phyloP scores from a whole-genome alignment of 2,888 invertebrate species.

The Lycia hirtaria region DNA sequence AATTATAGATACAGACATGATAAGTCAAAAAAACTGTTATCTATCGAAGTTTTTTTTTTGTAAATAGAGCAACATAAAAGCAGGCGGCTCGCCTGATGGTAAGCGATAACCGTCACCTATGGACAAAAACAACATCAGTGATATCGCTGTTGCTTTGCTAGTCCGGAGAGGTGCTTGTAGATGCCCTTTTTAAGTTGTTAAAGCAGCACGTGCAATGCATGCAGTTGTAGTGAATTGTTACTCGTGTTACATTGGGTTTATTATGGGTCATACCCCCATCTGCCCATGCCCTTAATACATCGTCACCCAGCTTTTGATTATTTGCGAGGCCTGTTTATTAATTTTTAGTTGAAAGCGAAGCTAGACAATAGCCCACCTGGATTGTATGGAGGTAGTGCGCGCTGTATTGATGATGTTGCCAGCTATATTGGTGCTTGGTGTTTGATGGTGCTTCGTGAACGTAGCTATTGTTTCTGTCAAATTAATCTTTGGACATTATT shows the following conservation, averaged over 20 bases:
- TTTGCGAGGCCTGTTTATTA: constrained; percentile 42
- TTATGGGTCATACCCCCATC: neutral
- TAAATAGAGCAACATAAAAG: no score
- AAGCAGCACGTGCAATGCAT: no score
- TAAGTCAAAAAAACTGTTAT: no score
- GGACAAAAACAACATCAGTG: no score
- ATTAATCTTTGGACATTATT: constrained; percentile 22
- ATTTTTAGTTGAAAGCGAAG: constrained; percentile 45
- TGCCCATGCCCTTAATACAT: constrained; percentile 5
- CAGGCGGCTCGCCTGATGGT: no score
- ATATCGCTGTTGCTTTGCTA: no score
- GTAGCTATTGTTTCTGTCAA: constrained; percentile 18
- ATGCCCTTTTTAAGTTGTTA: no score
- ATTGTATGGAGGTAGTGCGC: constrained; percentile 4
- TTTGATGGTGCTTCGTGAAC: constrained; percentile 13
- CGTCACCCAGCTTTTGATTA: constrained; percentile 33
- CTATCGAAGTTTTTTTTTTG: no score
- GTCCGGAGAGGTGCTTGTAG: no score
- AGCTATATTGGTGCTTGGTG: constrained; percentile 10
- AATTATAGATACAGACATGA: no score
- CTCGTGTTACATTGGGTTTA: neutral
- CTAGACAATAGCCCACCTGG: constrained; percentile 30
- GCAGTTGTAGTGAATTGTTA: neutral
- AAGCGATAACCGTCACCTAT: no score
- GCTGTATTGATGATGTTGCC: constrained; percentile 5